Evolutionary conservation across 2,113 vertebrate genomes (phyloP).

Genomic region (Zeus faber): DNA sequence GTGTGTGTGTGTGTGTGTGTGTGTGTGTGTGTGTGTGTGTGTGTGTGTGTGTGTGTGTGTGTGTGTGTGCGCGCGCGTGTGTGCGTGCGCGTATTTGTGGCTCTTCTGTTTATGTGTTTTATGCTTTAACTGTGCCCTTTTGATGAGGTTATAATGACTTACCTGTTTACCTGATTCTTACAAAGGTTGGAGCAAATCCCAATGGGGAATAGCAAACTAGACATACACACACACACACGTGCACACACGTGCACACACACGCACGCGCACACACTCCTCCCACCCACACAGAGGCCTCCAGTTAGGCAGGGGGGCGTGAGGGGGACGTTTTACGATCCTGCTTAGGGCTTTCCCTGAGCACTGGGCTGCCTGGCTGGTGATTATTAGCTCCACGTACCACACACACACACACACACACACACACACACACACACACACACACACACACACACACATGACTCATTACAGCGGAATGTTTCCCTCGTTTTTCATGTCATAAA

Average conservation of each 20-base stretch:
- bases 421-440: slow-evolving; percentile 30
- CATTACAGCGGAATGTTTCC: slow-evolving; percentile 62
- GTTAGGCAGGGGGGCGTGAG: slow-evolving; percentile 39
- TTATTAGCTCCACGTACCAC: slow-evolving; percentile 44
- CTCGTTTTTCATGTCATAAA: slow-evolving; percentile 68
- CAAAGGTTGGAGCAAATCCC: slow-evolving; percentile 21
- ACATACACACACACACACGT: background rate
- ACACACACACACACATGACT: slow-evolving; percentile 41
- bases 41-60: background rate
- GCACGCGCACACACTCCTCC: slow-evolving; percentile 17
- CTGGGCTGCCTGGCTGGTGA: slow-evolving; percentile 55
- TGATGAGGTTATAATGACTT: no score
- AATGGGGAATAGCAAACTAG: slow-evolving; percentile 31
- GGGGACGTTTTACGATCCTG: slow-evolving; percentile 52
- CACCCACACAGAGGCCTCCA: slow-evolving; percentile 61
- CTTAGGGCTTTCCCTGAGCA: slow-evolving; percentile 66
- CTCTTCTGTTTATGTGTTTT: background rate
- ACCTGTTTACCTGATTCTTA: slow-evolving; percentile 22
- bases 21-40: slow-evolving; percentile 12
- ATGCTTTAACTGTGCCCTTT: background rate
- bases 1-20: slow-evolving; percentile 4
- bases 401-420: slow-evolving; percentile 6
- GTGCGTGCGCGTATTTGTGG: background rate
- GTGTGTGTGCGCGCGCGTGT: slow-evolving; percentile 4
- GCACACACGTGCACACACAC: slow-evolving; percentile 1